Evolutionary conservation across 1,140 invertebrate species (phyloP).

Genomic region (Plectrocnemia conspersa): DNA sequence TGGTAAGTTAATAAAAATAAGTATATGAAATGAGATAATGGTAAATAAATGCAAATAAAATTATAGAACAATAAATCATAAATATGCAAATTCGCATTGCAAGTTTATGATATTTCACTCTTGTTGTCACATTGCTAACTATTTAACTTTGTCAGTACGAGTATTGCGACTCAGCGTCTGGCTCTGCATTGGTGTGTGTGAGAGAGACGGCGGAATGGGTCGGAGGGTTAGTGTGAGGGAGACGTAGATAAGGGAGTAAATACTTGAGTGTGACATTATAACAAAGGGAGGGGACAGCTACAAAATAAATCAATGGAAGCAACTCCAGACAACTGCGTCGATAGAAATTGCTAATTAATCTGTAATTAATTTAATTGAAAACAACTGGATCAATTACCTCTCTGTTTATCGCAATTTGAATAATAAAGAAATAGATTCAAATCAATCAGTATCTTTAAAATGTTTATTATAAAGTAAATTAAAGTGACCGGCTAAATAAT

Average conservation of each 20-base stretch:
- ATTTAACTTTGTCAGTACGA: slow-evolving; percentile 10
- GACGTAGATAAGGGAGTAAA: slow-evolving; percentile 3
- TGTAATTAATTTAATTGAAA: not conserved
- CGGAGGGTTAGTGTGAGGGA: not conserved
- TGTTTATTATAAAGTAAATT: too few species aligned
- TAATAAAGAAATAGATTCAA: too few species aligned
- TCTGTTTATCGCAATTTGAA: too few species aligned
- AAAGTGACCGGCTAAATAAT: too few species aligned
- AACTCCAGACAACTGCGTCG: slow-evolving; percentile 16
- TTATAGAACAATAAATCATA: too few species aligned
- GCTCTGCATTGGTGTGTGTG: not conserved
- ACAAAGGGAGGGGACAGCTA: slow-evolving; percentile 18
- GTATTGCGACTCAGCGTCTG: slow-evolving; percentile 4
- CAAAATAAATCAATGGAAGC: slow-evolving; percentile 24
- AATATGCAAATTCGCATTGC: too few species aligned
- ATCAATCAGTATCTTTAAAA: too few species aligned
- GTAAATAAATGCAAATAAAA: too few species aligned
- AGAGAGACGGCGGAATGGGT: not conserved
- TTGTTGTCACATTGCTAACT: too few species aligned
- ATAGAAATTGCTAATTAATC: not conserved
- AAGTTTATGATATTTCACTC: slow-evolving; percentile 18
- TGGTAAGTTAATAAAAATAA: too few species aligned
- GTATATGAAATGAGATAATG: too few species aligned
- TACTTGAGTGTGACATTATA: slow-evolving; percentile 25
- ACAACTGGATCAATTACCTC: too few species aligned